These are phyloP conservation scores for Heliangelus exortis DNA, from an alignment of 2,797 vertebrate species.

Conservation along the genomic window DNA sequence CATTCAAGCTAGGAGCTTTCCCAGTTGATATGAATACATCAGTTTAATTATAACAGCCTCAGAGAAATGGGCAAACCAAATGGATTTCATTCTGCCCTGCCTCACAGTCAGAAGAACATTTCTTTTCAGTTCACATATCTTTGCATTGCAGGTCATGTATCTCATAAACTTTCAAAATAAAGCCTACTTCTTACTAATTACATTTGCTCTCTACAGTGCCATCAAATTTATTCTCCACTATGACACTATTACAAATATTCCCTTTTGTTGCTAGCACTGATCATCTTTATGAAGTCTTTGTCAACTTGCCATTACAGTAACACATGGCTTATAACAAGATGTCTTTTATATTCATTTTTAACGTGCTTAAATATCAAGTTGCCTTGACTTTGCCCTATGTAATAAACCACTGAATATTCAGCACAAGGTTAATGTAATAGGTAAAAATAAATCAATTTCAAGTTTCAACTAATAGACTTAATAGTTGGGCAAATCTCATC, in stretches of 20 bases:
- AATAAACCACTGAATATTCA: conserved; percentile 55
- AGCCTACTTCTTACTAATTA: conserved; percentile 56
- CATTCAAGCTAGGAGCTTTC: neutral
- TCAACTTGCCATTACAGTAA: conserved; percentile 43
- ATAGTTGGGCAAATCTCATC: conserved; percentile 63
- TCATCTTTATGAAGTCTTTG: conserved; percentile 17
- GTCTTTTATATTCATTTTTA: conserved; percentile 9
- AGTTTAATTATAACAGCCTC: conserved; percentile 10
- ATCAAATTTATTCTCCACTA: conserved; percentile 55
- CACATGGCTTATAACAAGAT: conserved; percentile 21
- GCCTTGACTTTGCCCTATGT: conserved; percentile 48
- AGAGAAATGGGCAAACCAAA: conserved; percentile 13
- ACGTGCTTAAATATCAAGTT: conserved; percentile 47
- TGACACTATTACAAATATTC: conserved; percentile 9
- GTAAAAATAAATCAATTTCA: conserved; percentile 74
- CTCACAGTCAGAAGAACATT: neutral
- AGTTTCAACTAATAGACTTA: conserved; percentile 64
- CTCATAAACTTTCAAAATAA: conserved; percentile 41
- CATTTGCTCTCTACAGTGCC: neutral
- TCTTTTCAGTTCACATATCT: conserved; percentile 5
- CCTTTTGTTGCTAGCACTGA: conserved; percentile 44
- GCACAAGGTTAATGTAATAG: conserved; percentile 66
- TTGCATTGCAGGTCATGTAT: conserved; percentile 33
- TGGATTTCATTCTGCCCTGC: neutral
- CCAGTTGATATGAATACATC: neutral